phyloP scores from a whole-genome alignment of 2,113 vertebrate species.

The Oenanthe oenanthe region DNA sequence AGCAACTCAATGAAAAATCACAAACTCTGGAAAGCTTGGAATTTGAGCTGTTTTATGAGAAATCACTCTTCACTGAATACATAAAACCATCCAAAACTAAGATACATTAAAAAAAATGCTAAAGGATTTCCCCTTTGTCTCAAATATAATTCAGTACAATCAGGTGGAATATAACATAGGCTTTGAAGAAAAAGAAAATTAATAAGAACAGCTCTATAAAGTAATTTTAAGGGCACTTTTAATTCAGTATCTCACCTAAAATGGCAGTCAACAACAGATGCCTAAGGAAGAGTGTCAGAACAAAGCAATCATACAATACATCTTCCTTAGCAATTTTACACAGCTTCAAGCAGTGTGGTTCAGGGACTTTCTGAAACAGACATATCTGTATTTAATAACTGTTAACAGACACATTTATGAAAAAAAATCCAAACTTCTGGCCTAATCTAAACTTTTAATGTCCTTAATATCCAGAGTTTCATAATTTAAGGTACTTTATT shows the following conservation, averaged over 20 bases:
- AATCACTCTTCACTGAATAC: neutral
- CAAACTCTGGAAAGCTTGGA: neutral
- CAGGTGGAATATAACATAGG: neutral
- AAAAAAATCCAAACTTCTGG: neutral
- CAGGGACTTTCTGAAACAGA: neutral
- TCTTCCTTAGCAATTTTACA: neutral
- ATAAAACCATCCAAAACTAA: neutral
- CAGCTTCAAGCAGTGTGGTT: neutral
- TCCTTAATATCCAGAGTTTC: neutral
- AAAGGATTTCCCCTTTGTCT: neutral
- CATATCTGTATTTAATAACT: neutral
- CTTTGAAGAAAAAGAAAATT: neutral
- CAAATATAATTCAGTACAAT: neutral
- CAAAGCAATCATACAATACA: neutral
- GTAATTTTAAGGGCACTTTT: neutral
- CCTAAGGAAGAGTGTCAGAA: neutral
- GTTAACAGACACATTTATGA: neutral
- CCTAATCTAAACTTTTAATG: neutral
- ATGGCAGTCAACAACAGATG: neutral
- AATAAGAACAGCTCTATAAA: neutral
- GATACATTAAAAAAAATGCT: neutral
- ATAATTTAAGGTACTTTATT: neutral
- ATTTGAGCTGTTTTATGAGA: neutral
- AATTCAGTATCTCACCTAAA: neutral
- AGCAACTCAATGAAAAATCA: neutral